phyloP scores from a whole-genome alignment of 1,140 invertebrate species.

The Daktulosphaira vitifoliae region DNA sequence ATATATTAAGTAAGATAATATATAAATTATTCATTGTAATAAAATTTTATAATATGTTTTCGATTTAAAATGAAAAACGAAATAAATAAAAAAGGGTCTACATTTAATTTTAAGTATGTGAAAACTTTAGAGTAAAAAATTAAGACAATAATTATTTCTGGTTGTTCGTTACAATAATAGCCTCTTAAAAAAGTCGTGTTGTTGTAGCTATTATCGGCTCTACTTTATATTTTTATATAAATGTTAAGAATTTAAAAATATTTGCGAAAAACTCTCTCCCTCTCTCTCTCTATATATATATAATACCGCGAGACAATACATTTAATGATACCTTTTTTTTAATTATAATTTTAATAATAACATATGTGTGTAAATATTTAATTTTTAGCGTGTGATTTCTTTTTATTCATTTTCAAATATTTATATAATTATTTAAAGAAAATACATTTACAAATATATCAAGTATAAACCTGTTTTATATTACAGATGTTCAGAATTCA shows the following conservation, averaged over 20 bases:
- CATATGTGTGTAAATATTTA: conserved; percentile 15
- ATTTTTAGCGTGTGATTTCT: conserved; percentile 17
- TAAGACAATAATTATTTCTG: conserved; percentile 21
- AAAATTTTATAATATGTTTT: too few species aligned
- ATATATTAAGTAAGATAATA: too few species aligned
- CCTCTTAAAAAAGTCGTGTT: not conserved
- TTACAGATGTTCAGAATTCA: not conserved
- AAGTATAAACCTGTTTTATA: too few species aligned
- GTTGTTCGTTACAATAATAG: not conserved
- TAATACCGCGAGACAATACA: conserved; percentile 30
- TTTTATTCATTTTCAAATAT: not conserved
- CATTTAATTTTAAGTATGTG: not conserved
- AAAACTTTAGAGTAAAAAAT: not conserved
- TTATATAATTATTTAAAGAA: not conserved
- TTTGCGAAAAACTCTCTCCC: too few species aligned
- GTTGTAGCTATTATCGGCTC: conserved; percentile 26
- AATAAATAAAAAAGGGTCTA: conserved; percentile 18
- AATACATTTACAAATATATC: too few species aligned
- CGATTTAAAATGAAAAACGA: not conserved
- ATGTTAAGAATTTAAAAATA: not conserved
- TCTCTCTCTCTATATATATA: too few species aligned
- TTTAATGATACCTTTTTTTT: conserved; percentile 2
- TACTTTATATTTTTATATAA: conserved; percentile 32
- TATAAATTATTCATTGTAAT: too few species aligned
- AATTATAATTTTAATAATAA: not conserved